Evolutionary conservation across 2,888 invertebrate genomes (phyloP), one percentile per base, ranked within the genome.

Genomic region (Parapristionchus giblindavisi): DNA sequence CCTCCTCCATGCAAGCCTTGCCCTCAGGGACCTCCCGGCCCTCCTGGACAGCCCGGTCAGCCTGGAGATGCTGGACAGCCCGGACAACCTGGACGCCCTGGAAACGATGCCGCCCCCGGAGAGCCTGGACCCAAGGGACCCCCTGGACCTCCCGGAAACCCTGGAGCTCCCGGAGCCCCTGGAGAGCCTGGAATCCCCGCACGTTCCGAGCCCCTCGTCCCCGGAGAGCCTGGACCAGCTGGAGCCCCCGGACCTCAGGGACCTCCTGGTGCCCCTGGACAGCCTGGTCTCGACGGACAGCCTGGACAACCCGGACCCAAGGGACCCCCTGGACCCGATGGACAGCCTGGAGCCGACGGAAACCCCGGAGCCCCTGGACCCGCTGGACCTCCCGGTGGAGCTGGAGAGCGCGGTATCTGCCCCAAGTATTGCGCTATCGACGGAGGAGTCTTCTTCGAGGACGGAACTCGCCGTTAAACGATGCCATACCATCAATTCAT

Each of bases 371-470:
- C 77, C 24, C 80, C 80, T 52, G 80, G 80, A 77, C 76, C 75
- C 74, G 51, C 75, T 38, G 65, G 65, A 65, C 75, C 63, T 32
- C 40, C 65, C 56, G 75, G 65, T 38, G 63, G 73, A 17, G 65
- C 65, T 32, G 65, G 70, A 71, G 73, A 74, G 74, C 32, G 65
- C n/a, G 81, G 81, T 48, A 81, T 81, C 76, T 81, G 81, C 78
- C 81, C 81, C 66, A 81, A 81, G 75, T 81, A 81, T 77, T 81
- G 81, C 77, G 81, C 81, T 76, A 79, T 82, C 80, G 81, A 81
- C 72, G 81, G 81, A 54, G 81, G 81, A 75, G 81, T 81, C 71
- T 81, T 81, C 82, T 81, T 81, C 81, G 81, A 81, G 77, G 81
- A 81, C 77, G 81, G 81, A 72, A 81, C 82, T 74, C 76, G 76